phyloP scores from a whole-genome alignment of 2,797 vertebrate species.

The Silurus lanzhouensis region DNA sequence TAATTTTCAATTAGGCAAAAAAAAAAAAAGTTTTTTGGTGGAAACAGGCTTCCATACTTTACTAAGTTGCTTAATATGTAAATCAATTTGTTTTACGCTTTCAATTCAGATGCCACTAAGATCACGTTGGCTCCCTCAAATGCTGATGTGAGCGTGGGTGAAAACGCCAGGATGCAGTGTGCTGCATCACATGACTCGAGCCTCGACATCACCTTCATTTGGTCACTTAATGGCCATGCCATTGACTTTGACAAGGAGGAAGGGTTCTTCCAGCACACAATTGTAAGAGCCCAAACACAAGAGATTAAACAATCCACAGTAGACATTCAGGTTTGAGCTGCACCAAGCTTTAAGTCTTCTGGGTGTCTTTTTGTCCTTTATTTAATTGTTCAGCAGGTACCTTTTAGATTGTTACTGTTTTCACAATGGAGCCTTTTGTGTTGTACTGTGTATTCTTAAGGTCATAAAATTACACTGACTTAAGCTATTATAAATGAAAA shows the following conservation, averaged over 20 bases:
- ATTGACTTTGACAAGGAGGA: slow-evolving; percentile 87
- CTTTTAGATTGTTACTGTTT: neutral
- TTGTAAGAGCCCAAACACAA: slow-evolving; percentile 71
- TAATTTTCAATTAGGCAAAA: too few relatives aligned
- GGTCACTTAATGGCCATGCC: slow-evolving; percentile 86
- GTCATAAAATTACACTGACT: neutral
- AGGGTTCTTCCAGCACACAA: slow-evolving; percentile 82
- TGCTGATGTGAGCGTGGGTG: slow-evolving; percentile 86
- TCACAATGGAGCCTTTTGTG: neutral
- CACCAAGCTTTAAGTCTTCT: neutral
- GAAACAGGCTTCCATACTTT: neutral
- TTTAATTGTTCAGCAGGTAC: neutral
- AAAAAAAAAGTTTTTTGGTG: too few relatives aligned
- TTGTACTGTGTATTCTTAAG: neutral
- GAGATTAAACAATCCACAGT: neutral
- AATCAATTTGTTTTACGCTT: neutral
- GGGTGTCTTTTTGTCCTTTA: neutral
- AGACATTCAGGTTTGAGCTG: neutral
- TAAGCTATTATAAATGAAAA: neutral
- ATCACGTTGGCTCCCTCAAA: slow-evolving; percentile 89
- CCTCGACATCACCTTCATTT: slow-evolving; percentile 93
- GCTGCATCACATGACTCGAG: slow-evolving; percentile 85
- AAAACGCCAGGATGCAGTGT: slow-evolving; percentile 87
- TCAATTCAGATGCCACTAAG: slow-evolving; percentile 85
- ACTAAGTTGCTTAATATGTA: neutral